These are phyloP conservation scores for Aphelinus atriplicis DNA, from an alignment of 1,140 invertebrate species.

Conservation along the genomic window DNA sequence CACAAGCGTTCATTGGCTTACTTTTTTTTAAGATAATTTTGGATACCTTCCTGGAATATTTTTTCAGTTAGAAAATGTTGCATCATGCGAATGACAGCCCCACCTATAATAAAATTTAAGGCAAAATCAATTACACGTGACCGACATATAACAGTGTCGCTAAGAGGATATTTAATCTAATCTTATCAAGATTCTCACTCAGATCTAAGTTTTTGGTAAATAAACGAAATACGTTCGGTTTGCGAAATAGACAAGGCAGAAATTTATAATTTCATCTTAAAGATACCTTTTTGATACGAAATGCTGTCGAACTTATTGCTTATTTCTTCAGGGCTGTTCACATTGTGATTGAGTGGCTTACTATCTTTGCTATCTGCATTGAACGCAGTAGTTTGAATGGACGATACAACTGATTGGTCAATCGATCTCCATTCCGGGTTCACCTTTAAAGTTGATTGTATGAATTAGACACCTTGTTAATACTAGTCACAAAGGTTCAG, in stretches of 20 bases:
- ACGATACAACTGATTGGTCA: conserved; percentile 79
- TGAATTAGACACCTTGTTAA: no score
- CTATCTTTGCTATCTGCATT: conserved; percentile 73
- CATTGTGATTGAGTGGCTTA: conserved; percentile 80
- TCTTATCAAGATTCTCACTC: conserved; percentile 21
- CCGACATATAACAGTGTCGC: no score
- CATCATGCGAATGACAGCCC: conserved; percentile 69
- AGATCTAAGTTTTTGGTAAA: background rate
- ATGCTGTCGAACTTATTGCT: conserved; percentile 82
- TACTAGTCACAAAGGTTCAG: no score
- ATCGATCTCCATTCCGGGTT: conserved; percentile 78
- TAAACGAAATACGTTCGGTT: background rate
- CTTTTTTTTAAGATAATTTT: conserved; percentile 58
- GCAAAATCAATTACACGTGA: no score
- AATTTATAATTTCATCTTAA: conserved; percentile 6
- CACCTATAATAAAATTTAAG: conserved; percentile 58
- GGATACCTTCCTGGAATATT: conserved; percentile 61
- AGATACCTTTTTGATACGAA: conserved; percentile 75
- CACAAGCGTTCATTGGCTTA: conserved; percentile 49
- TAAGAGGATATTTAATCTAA: background rate
- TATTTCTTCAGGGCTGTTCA: conserved; percentile 78
- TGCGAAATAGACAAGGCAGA: background rate
- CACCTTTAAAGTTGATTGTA: conserved; percentile 55
- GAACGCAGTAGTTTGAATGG: conserved; percentile 73
- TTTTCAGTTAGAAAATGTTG: conserved; percentile 63